These are phyloP conservation scores for Solenopsis fugax DNA, from an alignment of 1,140 invertebrate species.

Conservation along the genomic window DNA sequence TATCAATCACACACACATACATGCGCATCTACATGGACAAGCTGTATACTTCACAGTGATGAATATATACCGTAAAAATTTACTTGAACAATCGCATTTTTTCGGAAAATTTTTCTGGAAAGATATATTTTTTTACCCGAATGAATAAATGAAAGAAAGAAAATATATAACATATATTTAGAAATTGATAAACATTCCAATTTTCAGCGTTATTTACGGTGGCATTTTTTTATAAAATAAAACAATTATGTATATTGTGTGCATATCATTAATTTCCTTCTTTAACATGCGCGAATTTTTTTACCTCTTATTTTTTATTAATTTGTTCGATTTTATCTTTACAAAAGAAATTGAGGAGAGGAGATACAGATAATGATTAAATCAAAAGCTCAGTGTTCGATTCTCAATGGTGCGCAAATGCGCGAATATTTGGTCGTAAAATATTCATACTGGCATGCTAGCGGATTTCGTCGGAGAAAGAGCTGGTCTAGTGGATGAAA, in stretches of 20 bases:
- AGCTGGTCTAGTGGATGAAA: conserved; percentile 37
- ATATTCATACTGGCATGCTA: conserved; percentile 39
- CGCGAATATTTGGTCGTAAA: conserved; percentile 22
- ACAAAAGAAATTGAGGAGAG: background rate
- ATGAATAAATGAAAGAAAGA: background rate
- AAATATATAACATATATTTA: too few species aligned
- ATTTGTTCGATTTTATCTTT: background rate
- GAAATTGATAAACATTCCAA: too few species aligned
- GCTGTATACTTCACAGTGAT: too few species aligned
- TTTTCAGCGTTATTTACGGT: too few species aligned
- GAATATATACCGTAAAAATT: too few species aligned
- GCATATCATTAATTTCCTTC: background rate
- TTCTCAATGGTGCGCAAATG: background rate
- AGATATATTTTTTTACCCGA: background rate
- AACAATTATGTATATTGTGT: too few species aligned
- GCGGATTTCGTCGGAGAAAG: conserved; percentile 19
- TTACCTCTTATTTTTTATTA: background rate
- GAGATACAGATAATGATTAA: background rate
- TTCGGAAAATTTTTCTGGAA: background rate
- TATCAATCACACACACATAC: too few species aligned
- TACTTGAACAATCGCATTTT: background rate
- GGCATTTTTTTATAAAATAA: too few species aligned
- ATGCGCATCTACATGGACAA: too few species aligned
- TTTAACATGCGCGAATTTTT: background rate
- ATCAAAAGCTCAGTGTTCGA: background rate